Conservation (phyloP, 2,888 invertebrate genomes). For the Luffia ferchaultella region DNA sequence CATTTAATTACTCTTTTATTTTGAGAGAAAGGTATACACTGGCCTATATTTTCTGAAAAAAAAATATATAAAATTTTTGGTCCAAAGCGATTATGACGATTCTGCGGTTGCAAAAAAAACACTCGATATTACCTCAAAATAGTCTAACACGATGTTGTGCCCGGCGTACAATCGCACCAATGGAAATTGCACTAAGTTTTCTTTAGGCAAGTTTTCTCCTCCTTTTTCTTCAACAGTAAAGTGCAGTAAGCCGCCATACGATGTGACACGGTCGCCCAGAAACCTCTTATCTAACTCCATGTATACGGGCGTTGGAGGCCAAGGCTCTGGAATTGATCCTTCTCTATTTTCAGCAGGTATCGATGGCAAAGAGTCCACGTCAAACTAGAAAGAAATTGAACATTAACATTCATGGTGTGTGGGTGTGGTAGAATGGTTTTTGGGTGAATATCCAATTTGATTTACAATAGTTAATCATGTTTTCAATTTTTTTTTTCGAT, state of each 20-base stretch:
- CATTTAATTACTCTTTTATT: too few species aligned
- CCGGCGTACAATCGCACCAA: conserved; percentile 84
- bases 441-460: too few species aligned
- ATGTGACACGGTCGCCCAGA: conserved; percentile 86
- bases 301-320: conserved; percentile 75
- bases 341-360: conserved; percentile 44
- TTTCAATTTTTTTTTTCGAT: too few species aligned
- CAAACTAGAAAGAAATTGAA: conserved; percentile 27
- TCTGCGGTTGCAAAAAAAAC: too few species aligned
- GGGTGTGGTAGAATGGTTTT: too few species aligned
- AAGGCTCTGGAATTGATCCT: conserved; percentile 42
- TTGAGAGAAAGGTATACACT: too few species aligned
- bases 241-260: conserved; percentile 89
- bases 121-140: conserved; percentile 72
- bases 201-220: conserved; percentile 60
- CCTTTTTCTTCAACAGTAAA: conserved; percentile 78
- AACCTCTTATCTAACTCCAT: conserved; percentile 84
- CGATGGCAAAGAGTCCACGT: conserved; percentile 42
- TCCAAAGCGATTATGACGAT: too few species aligned
- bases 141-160: conserved; percentile 76
- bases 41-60: too few species aligned
- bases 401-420: neutral
- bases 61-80: too few species aligned
- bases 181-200: conserved; percentile 73
- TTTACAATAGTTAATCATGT: too few species aligned